phyloP scores from a whole-genome alignment of 2,888 invertebrate species.

The Noctua janthina region DNA sequence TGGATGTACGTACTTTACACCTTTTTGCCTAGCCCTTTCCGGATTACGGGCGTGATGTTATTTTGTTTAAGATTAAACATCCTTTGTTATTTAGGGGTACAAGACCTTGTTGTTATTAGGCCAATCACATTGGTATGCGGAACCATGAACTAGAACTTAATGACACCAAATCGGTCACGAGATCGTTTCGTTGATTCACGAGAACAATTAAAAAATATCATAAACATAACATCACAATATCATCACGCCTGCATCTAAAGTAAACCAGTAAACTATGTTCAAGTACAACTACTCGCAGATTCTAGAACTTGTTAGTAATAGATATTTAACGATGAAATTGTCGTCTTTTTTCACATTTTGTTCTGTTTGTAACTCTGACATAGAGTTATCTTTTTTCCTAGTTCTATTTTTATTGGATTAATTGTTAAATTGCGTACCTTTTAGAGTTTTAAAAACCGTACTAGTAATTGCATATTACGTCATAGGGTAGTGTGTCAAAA shows the following conservation, averaged over 20 bases:
- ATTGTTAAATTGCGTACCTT: too few relatives aligned
- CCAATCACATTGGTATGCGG: constrained; percentile 27
- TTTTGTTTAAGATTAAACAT: neutral
- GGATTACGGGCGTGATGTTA: neutral
- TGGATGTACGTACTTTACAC: neutral
- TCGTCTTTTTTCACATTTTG: too few relatives aligned
- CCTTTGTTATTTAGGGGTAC: neutral
- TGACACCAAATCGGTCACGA: constrained; percentile 43
- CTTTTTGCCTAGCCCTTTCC: neutral
- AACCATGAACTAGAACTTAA: constrained; percentile 42
- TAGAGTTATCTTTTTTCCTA: too few relatives aligned
- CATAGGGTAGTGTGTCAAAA: too few relatives aligned
- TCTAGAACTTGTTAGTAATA: neutral
- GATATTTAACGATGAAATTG: too few relatives aligned
- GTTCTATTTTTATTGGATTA: too few relatives aligned
- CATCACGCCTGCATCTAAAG: neutral
- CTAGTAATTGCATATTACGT: too few relatives aligned
- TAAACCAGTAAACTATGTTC: neutral
- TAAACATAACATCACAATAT: neutral
- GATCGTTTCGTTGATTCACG: constrained; percentile 15
- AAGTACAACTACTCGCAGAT: neutral
- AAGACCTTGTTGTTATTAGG: constrained; percentile 16
- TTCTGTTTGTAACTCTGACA: too few relatives aligned
- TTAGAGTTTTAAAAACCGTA: too few relatives aligned
- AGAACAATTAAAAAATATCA: constrained; percentile 33